These are phyloP conservation scores for Caenorhabditis sulstoni DNA, from an alignment of 2,888 invertebrate species.

Conservation along the genomic window DNA sequence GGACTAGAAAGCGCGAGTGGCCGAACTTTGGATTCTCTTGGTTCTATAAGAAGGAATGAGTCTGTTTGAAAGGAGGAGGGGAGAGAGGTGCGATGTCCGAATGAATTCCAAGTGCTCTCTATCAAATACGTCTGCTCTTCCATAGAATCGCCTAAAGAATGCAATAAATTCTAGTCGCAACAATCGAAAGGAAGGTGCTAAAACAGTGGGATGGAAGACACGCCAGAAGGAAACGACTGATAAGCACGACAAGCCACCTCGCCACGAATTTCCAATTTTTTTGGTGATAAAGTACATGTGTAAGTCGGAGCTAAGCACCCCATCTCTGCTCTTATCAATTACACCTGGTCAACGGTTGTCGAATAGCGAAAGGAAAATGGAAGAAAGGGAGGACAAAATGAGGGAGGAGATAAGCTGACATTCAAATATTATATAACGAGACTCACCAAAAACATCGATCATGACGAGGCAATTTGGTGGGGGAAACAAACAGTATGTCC, in stretches of 20 bases:
- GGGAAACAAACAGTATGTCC: slow-evolving; percentile 17
- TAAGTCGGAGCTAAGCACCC: slow-evolving; percentile 47
- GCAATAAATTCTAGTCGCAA: slow-evolving; percentile 40
- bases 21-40: no score
- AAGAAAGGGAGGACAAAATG: slow-evolving; percentile 8
- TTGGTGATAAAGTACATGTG: slow-evolving; percentile 51
- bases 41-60: no score
- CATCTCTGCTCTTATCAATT: slow-evolving; percentile 27
- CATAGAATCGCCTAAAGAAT: slow-evolving; percentile 13
- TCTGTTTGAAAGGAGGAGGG: no score
- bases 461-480: slow-evolving; percentile 23
- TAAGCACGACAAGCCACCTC: slow-evolving; percentile 12
- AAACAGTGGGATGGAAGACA: slow-evolving; percentile 33
- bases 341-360: slow-evolving; percentile 20
- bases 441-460: slow-evolving; percentile 36
- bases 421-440: slow-evolving; percentile 43
- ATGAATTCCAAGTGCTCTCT: no score
- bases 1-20: no score
- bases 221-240: slow-evolving; percentile 11
- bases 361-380: slow-evolving; percentile 4
- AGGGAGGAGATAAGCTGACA: slow-evolving; percentile 34
- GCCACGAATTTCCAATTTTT: slow-evolving; percentile 48
- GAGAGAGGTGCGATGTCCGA: background rate
- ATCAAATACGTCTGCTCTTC: no score
- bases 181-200: slow-evolving; percentile 31